Percentiles rank a stretch among this genome's conserved stretches.
Evolutionary conservation across 2,113 vertebrate species (phyloP).

Genomic region (Bucco capensis): DNA sequence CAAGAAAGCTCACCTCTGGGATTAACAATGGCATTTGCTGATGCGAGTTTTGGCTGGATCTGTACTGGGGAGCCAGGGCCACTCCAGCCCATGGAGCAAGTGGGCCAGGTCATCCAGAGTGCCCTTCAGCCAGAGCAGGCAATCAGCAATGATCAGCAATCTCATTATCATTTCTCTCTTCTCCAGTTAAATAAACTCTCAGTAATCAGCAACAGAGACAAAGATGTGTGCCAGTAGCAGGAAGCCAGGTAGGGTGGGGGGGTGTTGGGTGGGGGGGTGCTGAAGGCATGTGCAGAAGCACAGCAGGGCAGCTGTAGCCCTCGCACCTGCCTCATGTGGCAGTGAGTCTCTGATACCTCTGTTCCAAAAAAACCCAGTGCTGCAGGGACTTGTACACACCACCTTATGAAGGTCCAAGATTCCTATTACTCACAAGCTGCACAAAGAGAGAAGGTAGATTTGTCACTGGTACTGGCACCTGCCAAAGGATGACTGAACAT

Average conservation of each 20-base stretch:
- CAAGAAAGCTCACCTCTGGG: neutral
- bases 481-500: neutral
- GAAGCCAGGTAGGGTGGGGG: neutral
- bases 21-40: neutral
- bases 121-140: neutral
- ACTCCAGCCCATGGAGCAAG: rapidly evolving
- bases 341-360: neutral
- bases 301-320: neutral
- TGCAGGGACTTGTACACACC: neutral
- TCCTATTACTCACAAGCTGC: neutral
- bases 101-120: neutral
- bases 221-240: neutral
- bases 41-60: neutral
- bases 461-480: neutral
- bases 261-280: neutral
- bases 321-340: rapidly evolving
- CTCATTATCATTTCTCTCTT: neutral
- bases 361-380: neutral
- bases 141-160: neutral
- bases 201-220: neutral
- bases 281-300: neutral
- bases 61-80: rapidly evolving
- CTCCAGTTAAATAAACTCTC: neutral
- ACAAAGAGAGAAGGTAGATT: neutral
- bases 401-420: neutral